Evolutionary conservation across 2,888 invertebrate species (phyloP).

Genomic region (Drosophila trichaetosa): DNA sequence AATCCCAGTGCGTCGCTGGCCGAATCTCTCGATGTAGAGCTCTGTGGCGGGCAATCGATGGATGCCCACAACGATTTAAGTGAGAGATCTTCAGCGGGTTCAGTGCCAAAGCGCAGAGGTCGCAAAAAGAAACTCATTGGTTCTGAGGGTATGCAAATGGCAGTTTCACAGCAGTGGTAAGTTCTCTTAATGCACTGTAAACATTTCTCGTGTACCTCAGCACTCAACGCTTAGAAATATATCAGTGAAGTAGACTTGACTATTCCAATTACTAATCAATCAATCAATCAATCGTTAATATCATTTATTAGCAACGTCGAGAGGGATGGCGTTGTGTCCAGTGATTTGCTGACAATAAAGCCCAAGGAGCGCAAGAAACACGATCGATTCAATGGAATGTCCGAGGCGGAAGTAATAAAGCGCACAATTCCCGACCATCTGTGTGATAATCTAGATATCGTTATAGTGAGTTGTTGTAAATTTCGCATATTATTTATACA

Average conservation of each 20-base stretch:
- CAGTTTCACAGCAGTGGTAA: slow-evolving; percentile 49
- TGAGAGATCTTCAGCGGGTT: slow-evolving; percentile 10
- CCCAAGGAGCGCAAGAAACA: slow-evolving; percentile 95
- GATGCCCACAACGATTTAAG: slow-evolving; percentile 30
- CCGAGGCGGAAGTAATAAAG: slow-evolving; percentile 97
- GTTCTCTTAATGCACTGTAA: slow-evolving; percentile 4
- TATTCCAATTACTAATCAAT: background rate
- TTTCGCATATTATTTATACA: slow-evolving; percentile 69
- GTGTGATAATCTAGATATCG: slow-evolving; percentile 96
- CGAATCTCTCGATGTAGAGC: slow-evolving; percentile 21
- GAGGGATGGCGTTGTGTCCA: slow-evolving; percentile 9
- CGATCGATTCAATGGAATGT: slow-evolving; percentile 97
- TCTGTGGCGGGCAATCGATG: slow-evolving; percentile 16
- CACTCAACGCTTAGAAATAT: background rate
- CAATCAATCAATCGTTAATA: background rate
- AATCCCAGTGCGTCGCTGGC: background rate
- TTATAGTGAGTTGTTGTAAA: slow-evolving; percentile 96
- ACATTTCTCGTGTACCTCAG: background rate
- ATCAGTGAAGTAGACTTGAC: background rate
- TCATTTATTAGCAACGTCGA: slow-evolving; percentile 11
- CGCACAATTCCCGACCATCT: slow-evolving; percentile 97
- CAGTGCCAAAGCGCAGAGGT: slow-evolving; percentile 91
- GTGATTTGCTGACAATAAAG: slow-evolving; percentile 49
- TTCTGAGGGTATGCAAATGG: slow-evolving; percentile 26
- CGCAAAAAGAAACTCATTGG: slow-evolving; percentile 91